Evolutionary conservation across 2,888 invertebrate species (phyloP).

Genomic region (Eilema caniola): DNA sequence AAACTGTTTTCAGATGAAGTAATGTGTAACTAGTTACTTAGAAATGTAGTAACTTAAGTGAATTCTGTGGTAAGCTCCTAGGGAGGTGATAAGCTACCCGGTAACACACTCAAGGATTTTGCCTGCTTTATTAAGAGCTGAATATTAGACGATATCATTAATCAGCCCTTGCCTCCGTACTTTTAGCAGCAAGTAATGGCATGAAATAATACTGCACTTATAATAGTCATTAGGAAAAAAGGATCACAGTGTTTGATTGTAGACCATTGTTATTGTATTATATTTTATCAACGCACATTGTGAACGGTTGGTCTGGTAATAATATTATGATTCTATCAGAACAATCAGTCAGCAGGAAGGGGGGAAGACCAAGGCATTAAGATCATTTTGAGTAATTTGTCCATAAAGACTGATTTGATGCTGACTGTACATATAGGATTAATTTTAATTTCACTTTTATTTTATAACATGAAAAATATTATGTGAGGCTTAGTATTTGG

Average conservation of each 20-base stretch:
- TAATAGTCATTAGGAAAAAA: conserved; percentile 24
- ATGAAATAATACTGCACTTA: conserved; percentile 29
- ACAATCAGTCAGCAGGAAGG: no score
- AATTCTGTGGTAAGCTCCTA: conserved; percentile 60
- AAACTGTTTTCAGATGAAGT: conserved; percentile 54
- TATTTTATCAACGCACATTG: neutral
- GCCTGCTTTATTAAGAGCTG: conserved; percentile 43
- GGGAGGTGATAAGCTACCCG: conserved; percentile 25
- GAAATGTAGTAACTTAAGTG: conserved; percentile 65
- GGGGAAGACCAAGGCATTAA: no score
- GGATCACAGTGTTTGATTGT: neutral
- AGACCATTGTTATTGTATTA: neutral
- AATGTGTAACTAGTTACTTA: conserved; percentile 27
- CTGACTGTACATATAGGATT: no score
- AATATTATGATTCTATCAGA: neutral
- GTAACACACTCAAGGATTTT: conserved; percentile 31
- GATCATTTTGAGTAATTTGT: no score
- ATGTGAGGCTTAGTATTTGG: no score
- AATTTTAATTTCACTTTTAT: no score
- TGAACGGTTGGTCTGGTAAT: neutral
- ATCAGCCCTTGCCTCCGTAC: conserved; percentile 32
- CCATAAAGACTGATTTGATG: no score
- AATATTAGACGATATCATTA: conserved; percentile 44
- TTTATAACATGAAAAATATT: no score
- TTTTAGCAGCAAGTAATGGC: conserved; percentile 31